Evolutionary conservation across 1,140 invertebrate genomes (phyloP).

Genomic region (Bombus terrestris): DNA sequence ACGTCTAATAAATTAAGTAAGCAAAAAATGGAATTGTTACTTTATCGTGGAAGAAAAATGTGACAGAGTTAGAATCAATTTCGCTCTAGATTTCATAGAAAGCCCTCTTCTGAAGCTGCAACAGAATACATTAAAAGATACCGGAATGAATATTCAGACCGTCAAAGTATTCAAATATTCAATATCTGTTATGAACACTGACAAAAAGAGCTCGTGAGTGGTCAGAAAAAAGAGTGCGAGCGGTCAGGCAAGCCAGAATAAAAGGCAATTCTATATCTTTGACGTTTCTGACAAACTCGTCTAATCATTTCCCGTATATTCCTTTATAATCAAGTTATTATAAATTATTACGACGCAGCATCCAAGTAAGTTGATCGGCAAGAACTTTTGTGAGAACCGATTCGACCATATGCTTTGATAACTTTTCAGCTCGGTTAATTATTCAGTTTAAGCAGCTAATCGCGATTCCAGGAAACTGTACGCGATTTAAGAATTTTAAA

Average conservation of each 20-base stretch:
- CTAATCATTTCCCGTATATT: background rate
- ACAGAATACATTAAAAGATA: background rate
- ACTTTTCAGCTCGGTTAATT: no score
- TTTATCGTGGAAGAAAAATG: background rate
- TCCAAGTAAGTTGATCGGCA: background rate
- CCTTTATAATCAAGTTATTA: background rate
- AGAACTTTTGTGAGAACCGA: background rate
- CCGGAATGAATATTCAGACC: conserved; percentile 7
- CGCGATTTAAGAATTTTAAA: background rate
- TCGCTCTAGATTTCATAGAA: background rate
- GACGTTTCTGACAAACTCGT: no score
- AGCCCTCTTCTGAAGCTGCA: background rate
- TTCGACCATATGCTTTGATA: conserved; percentile 21
- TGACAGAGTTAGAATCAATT: background rate
- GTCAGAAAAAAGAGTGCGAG: background rate
- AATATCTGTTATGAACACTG: no score
- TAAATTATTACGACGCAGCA: background rate
- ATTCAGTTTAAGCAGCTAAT: no score
- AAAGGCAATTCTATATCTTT: no score
- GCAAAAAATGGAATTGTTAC: no score
- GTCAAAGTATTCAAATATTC: background rate
- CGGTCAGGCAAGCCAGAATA: background rate
- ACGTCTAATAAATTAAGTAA: no score
- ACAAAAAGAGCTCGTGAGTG: no score
- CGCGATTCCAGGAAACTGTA: background rate